phyloP scores from a whole-genome alignment of 1,140 invertebrate species.

The Dinothrombium tinctorium region DNA sequence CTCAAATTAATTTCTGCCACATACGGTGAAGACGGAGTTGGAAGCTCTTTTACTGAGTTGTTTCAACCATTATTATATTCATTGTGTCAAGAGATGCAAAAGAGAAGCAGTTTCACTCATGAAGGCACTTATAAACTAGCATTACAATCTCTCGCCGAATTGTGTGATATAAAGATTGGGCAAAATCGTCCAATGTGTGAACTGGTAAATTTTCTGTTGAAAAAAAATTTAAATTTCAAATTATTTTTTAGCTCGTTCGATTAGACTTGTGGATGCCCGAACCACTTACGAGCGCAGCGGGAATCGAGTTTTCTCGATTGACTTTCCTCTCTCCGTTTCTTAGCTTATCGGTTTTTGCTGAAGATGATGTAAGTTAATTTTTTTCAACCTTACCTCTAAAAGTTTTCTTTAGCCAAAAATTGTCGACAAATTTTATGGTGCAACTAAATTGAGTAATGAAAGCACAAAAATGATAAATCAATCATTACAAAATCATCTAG shows the following conservation, averaged over 20 bases:
- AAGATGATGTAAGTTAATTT: slow-evolving; percentile 40
- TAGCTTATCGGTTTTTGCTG: slow-evolving; percentile 64
- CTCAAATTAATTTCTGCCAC: background rate
- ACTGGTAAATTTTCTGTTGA: slow-evolving; percentile 30
- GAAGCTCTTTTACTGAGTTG: slow-evolving; percentile 14
- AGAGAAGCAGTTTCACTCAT: slow-evolving; percentile 37
- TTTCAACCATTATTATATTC: slow-evolving; percentile 44
- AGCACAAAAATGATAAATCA: slow-evolving; percentile 19
- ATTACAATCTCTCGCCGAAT: slow-evolving; percentile 35
- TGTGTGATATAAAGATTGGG: slow-evolving; percentile 37
- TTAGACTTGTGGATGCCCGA: slow-evolving; percentile 49
- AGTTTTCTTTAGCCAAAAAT: slow-evolving; percentile 19
- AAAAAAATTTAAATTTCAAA: background rate
- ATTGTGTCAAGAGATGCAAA: slow-evolving; percentile 34
- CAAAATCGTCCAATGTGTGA: slow-evolving; percentile 46
- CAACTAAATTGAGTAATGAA: slow-evolving; percentile 20
- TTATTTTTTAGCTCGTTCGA: slow-evolving; percentile 20
- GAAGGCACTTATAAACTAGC: slow-evolving; percentile 41
- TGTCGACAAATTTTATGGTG: slow-evolving; percentile 23
- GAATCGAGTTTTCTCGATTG: slow-evolving; percentile 52
- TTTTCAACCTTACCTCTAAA: background rate
- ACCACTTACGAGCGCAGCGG: slow-evolving; percentile 36
- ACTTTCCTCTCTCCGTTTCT: slow-evolving; percentile 74
- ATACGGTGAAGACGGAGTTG: background rate
- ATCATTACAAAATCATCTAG: slow-evolving; percentile 18